Percentiles rank a stretch among this genome's conserved stretches.
These are phyloP conservation scores for Diabrotica undecimpunctata DNA, from an alignment of 1,140 invertebrate genomes.

Conservation along the genomic window DNA sequence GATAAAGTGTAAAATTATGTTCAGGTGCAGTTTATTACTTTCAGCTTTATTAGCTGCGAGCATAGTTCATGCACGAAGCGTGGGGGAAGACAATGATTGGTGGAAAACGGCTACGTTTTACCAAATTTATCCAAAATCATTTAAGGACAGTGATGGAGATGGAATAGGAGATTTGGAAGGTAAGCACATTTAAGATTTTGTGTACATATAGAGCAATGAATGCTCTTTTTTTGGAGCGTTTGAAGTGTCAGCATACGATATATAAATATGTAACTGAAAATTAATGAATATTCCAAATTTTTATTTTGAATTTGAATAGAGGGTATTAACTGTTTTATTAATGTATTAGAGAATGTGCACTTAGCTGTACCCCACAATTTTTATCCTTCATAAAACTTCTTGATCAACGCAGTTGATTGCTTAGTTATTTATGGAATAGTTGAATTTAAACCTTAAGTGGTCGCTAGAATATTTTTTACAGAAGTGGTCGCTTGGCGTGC, in stretches of 20 bases:
- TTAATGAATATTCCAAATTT: constrained; percentile 74
- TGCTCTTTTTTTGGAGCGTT: constrained; percentile 61
- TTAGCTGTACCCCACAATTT: too few species aligned
- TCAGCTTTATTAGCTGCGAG: too few species aligned
- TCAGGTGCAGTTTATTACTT: too few species aligned
- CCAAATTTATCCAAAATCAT: constrained; percentile 76
- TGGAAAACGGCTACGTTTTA: constrained; percentile 71
- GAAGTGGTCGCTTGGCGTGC: too few species aligned
- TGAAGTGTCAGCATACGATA: constrained; percentile 59
- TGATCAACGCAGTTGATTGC: too few species aligned
- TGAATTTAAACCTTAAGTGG: too few species aligned
- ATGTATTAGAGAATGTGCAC: too few species aligned
- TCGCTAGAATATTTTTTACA: too few species aligned
- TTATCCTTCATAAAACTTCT: too few species aligned
- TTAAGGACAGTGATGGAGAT: constrained; percentile 72
- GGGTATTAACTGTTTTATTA: constrained; percentile 71
- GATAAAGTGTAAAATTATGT: too few species aligned
- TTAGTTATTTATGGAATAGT: too few species aligned
- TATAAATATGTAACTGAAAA: constrained; percentile 64
- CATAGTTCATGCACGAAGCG: too few species aligned
- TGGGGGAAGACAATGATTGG: constrained; percentile 51
- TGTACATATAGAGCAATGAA: constrained; percentile 56
- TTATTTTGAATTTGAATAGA: constrained; percentile 64
- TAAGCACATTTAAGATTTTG: constrained; percentile 54
- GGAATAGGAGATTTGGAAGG: constrained; percentile 74